Evolutionary conservation across 2,797 vertebrate species (phyloP).

Genomic region (Ispidina picta): DNA sequence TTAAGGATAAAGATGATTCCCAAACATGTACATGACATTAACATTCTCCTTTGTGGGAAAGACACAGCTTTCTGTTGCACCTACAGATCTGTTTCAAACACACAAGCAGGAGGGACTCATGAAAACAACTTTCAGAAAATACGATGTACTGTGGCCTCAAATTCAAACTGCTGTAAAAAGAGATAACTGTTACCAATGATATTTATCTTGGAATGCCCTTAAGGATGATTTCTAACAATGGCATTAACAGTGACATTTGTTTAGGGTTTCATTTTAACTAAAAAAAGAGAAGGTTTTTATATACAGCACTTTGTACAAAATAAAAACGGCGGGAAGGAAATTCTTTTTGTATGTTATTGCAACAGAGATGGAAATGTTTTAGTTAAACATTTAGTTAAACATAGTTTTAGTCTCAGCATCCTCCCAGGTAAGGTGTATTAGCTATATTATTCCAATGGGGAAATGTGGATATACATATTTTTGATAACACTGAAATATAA

Average conservation of each 20-base stretch:
- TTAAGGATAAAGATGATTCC: slow-evolving; percentile 2
- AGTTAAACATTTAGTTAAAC: neutral
- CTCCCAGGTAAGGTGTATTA: neutral
- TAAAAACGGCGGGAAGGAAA: neutral
- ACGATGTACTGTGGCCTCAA: neutral
- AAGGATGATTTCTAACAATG: neutral
- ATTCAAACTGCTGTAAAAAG: neutral
- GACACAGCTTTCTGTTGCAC: neutral
- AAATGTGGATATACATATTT: neutral
- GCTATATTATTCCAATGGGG: neutral
- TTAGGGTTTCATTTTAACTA: neutral
- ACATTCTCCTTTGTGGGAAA: neutral
- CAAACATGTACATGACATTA: neutral
- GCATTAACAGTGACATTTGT: neutral
- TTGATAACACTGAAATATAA: neutral
- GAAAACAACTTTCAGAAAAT: neutral
- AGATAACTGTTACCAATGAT: neutral
- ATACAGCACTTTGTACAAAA: neutral
- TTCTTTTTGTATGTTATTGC: neutral
- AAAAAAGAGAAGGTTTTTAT: neutral
- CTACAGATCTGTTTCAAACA: neutral
- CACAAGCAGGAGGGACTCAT: neutral
- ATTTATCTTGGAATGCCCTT: neutral
- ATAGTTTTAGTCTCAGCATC: neutral
- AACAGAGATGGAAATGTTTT: neutral